phyloP scores from a whole-genome alignment of 2,113 vertebrate genomes.

The Macheiramphus alcinus region DNA sequence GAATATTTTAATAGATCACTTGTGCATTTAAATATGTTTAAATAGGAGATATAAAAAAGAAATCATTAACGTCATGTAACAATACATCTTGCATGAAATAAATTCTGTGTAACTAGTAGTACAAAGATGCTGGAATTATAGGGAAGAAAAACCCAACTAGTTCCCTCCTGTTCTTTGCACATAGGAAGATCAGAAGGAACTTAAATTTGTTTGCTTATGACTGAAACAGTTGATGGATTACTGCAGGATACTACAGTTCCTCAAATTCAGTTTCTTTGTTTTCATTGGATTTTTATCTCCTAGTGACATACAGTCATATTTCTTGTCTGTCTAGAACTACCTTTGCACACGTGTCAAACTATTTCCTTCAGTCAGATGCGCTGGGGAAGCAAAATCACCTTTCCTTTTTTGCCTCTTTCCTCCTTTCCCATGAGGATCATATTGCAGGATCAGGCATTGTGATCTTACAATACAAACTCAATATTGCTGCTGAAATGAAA shows the following conservation, averaged over 20 bases:
- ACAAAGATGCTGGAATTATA: background rate
- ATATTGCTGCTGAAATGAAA: background rate
- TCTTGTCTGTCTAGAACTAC: background rate
- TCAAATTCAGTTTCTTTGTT: background rate
- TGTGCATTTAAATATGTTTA: background rate
- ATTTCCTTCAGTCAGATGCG: background rate
- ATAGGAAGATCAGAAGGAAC: background rate
- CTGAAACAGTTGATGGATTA: background rate
- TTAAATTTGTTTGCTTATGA: background rate
- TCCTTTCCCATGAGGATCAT: background rate
- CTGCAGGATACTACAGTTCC: background rate
- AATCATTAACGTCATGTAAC: background rate
- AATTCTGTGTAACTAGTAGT: background rate
- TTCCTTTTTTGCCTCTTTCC: background rate
- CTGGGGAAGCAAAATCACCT: background rate
- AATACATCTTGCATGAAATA: background rate
- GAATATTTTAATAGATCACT: background rate
- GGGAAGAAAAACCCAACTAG: background rate
- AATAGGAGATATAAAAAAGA: background rate
- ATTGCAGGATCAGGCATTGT: background rate
- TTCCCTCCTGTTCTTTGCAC: background rate
- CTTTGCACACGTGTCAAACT: background rate
- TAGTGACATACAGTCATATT: background rate
- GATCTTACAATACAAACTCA: background rate
- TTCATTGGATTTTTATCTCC: background rate